Evolutionary conservation across 2,888 invertebrate genomes (phyloP).

Genomic region (Acleris literana): DNA sequence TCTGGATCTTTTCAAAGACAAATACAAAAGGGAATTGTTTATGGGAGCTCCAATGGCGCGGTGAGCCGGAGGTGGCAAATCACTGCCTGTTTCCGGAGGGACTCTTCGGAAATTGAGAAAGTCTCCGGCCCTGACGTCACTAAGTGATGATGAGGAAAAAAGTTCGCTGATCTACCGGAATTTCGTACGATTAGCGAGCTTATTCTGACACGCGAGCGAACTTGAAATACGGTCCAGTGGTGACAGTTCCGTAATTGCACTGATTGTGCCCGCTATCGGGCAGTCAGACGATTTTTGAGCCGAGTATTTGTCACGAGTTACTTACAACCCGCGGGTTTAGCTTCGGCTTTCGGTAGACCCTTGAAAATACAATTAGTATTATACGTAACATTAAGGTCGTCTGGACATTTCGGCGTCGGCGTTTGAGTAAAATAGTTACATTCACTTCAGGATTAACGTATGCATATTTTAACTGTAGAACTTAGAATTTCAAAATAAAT

Average conservation of each 20-base stretch:
- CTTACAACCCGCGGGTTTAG: neutral
- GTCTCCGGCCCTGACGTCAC: slow-evolving; percentile 54
- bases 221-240: slow-evolving; percentile 16
- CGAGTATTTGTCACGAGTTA: neutral
- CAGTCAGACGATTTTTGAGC: slow-evolving; percentile 2
- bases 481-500: no score
- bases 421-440: slow-evolving; percentile 57
- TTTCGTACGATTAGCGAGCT: slow-evolving; percentile 38
- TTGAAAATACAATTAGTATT: slow-evolving; percentile 2
- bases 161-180: slow-evolving; percentile 49
- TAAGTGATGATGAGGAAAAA: slow-evolving; percentile 49
- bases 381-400: slow-evolving; percentile 7
- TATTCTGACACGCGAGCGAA: slow-evolving; percentile 15
- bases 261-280: slow-evolving; percentile 17
- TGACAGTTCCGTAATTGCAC: slow-evolving; percentile 22
- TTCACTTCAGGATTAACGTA: no score
- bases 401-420: slow-evolving; percentile 39
- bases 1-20: slow-evolving; percentile 39
- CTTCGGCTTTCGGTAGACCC: neutral
- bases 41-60: slow-evolving; percentile 49
- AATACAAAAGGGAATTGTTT: slow-evolving; percentile 51
- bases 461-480: no score
- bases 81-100: slow-evolving; percentile 64
- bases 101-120: slow-evolving; percentile 65
- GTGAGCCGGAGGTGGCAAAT: slow-evolving; percentile 68